Evolutionary conservation across 1,140 invertebrate species (phyloP).

Genomic region (Andrena cerasifolii): DNA sequence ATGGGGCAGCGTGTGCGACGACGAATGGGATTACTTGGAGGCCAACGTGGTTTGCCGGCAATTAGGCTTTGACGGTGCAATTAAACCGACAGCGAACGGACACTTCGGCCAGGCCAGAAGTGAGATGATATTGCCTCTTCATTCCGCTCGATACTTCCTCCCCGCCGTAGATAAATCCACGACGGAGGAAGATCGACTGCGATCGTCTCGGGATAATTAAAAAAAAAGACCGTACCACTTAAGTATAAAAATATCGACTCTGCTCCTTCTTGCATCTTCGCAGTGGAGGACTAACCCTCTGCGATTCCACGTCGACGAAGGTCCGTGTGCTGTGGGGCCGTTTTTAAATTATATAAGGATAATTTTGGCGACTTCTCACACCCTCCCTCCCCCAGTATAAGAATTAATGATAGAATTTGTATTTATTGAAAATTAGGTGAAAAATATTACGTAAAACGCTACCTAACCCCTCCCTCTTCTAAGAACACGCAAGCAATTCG

Average conservation of each 20-base stretch:
- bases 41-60: conserved; percentile 92
- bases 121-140: conserved; percentile 80
- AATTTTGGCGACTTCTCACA: too few species aligned
- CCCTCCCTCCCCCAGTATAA: too few species aligned
- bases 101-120: conserved; percentile 90
- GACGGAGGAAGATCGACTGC: not conserved
- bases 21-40: conserved; percentile 94
- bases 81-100: conserved; percentile 87
- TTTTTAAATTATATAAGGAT: too few species aligned
- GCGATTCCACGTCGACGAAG: not conserved
- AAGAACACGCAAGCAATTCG: too few species aligned
- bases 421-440: too few species aligned
- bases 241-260: not conserved
- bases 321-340: too few species aligned
- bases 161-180: not conserved
- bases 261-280: not conserved
- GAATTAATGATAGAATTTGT: too few species aligned
- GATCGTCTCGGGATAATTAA: not conserved
- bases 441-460: too few species aligned
- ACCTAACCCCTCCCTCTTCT: too few species aligned
- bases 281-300: not conserved
- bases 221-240: not conserved
- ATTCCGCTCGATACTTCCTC: conserved; percentile 11
- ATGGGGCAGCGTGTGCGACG: conserved; percentile 96
- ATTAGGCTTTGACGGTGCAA: conserved; percentile 86